Base-by-base conservation (phyloP, 2,888 invertebrate genomes). In the Trissolcus brochymenae region DNA sequence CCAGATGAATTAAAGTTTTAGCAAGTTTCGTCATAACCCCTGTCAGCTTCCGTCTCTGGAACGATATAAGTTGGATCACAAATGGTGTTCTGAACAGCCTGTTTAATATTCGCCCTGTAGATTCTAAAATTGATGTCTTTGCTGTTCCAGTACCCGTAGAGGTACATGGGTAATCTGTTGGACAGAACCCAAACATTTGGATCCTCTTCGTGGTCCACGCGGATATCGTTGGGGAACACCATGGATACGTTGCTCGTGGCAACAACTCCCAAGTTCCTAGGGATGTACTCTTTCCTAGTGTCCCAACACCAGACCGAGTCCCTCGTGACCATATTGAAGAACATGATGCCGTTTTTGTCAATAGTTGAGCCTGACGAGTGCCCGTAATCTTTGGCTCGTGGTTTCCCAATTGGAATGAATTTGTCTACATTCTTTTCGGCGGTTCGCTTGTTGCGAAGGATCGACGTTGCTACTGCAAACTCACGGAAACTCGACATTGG, bases 261-360 rank as follows among this genome's bases (percentile, higher is more conserved):
- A 0, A 94, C 91, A 1, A 93, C 88, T 0, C 92, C 94, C 17
- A 93, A 89, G 81, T 93, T 94, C 7, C 90, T 89, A 35, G 92
- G 91, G 49, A 90, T 90, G 84, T 95, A 95, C 0, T 93, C 92
- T 81, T 94, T 94, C 0, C 90, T 90, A 0, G 93, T 93, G 82
- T 96, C 93, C 96, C 96, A 96, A 84, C 96, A 96, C 51, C 94
- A 95, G 0, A 96, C 89, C 14, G 93, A 92, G 84, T 95, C 94
- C 67, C 92, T 91, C 60, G 94, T 93, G 0, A 95, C 94, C 86
- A 95, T 91, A 85, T 96, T 95, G 84, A 92, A 95, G 87, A 93
- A 95, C 92, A 95, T 93, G 0, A 96, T 91, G 0, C 94, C 94
- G 78, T 92, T 91, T 46, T 91, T 90, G 78, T 94, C 94, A 81